Percentiles rank a stretch among this genome's conserved stretches.
These are phyloP conservation scores for Laodelphax striatellus DNA, from an alignment of 1,140 invertebrate genomes.

Conservation along the genomic window DNA sequence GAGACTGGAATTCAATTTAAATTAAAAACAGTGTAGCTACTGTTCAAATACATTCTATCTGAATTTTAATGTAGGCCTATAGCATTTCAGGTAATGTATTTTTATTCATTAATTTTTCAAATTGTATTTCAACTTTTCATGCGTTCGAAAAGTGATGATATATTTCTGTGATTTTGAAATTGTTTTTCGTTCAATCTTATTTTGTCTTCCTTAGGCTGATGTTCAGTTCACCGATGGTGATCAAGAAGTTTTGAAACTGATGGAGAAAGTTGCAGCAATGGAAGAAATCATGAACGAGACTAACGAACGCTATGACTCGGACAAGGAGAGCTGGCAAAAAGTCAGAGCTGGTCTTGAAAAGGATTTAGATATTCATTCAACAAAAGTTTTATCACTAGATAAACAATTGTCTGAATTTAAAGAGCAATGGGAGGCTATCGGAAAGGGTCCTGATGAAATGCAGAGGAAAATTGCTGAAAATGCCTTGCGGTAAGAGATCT, in stretches of 20 bases:
- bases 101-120: too few species aligned
- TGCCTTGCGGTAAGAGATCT: conserved; percentile 4
- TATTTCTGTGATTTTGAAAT: too few species aligned
- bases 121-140: too few species aligned
- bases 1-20: too few species aligned
- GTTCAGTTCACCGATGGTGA: background rate
- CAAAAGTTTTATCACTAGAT: conserved; percentile 8
- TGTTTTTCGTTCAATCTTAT: too few species aligned
- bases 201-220: too few species aligned
- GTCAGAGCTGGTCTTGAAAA: conserved; percentile 15
- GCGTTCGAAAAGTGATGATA: too few species aligned
- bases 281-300: conserved; percentile 14
- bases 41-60: too few species aligned
- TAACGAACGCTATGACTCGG: conserved; percentile 19
- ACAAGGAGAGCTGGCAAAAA: conserved; percentile 17
- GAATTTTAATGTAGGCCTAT: too few species aligned
- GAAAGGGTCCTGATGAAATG: conserved; percentile 17
- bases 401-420: conserved; percentile 13
- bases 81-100: too few species aligned
- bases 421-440: conserved; percentile 12
- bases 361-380: conserved; percentile 13
- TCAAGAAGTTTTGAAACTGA: conserved; percentile 11
- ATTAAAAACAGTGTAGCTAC: too few species aligned
- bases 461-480: conserved; percentile 13
- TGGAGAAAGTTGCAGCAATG: conserved; percentile 11